Evolutionary conservation across 2,888 invertebrate genomes (phyloP), one percentile per base, ranked within the genome.

Genomic region (Dolichopus griseipennis): DNA sequence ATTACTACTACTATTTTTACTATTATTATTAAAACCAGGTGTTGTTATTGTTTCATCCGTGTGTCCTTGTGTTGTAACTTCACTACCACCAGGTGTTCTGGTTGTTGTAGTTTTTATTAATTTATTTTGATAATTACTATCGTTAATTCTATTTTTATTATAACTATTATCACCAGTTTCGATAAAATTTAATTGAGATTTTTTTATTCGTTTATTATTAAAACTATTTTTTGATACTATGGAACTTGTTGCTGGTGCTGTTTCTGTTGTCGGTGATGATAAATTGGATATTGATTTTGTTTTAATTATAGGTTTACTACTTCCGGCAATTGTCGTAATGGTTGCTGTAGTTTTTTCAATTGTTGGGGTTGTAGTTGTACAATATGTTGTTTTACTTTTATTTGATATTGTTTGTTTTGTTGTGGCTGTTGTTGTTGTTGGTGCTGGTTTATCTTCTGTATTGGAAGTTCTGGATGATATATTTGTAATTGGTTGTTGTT

Each of bases 1-100:
- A 27, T 27, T 27, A 37, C 12, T 37, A 37, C 37, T 10, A 37
- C 37, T 37, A 37, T 37, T 37, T 7, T 37, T 37, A 37, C 37
- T 72, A 71, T 74, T 71, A 73, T 76, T 71, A 74, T 72, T 70
- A 71, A 67, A 37, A 68, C 65, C n/a, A 69, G 68, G 15, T 69
- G 68, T 37, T 52, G 52, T 18, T 18, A 52, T 12, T 52, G 15
- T 52, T 3, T 52, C 52, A n/a, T 18, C 52, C 2, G 1, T 3
- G 18, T 15, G 9, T 52, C 18, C 15, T 18, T 12, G 3, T 52
- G 52, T 52, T 52, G 52, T 15, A 6, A 52, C 18, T 52, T 12
- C 27, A 27, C 27, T 52, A 12, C 52, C 18, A 6, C 6, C 6
- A 12, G 15, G 9, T 52, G 52, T 15, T 52, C 3, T 52, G 2